Conservation (phyloP, 2,113 vertebrate species). For the Noctilio leporinus region DNA sequence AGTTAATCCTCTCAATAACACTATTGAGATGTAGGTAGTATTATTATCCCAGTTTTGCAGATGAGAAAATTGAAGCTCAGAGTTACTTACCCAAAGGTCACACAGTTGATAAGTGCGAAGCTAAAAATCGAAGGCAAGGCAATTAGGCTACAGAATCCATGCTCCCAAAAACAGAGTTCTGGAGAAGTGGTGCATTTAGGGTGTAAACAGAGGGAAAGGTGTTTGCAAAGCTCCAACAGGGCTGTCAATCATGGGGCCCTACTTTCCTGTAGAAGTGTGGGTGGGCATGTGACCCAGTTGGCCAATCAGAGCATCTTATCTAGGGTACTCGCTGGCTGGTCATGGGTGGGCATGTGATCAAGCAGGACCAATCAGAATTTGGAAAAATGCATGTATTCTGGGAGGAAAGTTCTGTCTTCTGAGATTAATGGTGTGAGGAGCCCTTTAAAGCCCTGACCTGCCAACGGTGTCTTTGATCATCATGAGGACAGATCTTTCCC, state of each 20-base stretch:
- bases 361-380: background rate
- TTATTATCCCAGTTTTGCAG: background rate
- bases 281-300: background rate
- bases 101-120: background rate
- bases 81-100: background rate
- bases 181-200: background rate
- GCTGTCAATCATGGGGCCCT: background rate
- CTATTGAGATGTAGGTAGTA: background rate
- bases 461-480: background rate
- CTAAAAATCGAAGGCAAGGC: background rate
- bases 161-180: background rate
- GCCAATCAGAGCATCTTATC: background rate
- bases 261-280: background rate
- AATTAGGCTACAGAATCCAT: background rate
- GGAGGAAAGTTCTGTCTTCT: background rate
- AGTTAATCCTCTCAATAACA: background rate
- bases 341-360: background rate
- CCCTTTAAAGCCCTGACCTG: background rate
- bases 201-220: too few species aligned
- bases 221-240: background rate
- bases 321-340: background rate
- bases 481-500: background rate
- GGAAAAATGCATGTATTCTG: background rate
- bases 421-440: background rate
- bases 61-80: background rate